Base-by-base conservation (phyloP, 2,888 invertebrate genomes). In the Acronicta leporina region DNA sequence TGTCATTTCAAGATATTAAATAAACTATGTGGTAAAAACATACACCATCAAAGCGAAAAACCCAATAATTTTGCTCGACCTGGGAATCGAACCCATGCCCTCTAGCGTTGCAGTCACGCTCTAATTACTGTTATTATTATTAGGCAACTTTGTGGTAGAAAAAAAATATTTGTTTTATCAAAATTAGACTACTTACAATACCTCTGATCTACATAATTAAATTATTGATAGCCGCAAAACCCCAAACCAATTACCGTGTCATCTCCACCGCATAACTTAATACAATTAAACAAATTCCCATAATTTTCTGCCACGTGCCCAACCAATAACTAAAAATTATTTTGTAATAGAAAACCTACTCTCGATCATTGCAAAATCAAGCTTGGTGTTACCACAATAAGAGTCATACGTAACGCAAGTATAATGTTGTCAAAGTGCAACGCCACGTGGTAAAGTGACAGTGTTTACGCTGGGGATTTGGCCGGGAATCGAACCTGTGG, bases 381-480 rank as follows among this genome's bases (percentile, higher is more conserved):
- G n/a, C 49, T 13, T 20, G 66, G 57, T 38, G 0, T 0, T 0
- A 0, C 5, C 0, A 0, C 0, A 0, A 40, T 45, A 63, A 40
- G 11, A 42, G 25, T 11, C 0, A 10, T 8, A 0, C 0, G 0
- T 27, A 15, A 0, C 42, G 15, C 33, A 13, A 43, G 33, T 10
- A 15, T 41, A 14, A 25, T 9, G 25, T 41, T 30, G 35, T 58
- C 5, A 2, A 41, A 46, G 50, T 66, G n/a, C 15, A 14, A 8
- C 25, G 58, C 48, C 77, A 75, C 77, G 79, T 76, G 77, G 47
- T 58, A n/a, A 47, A 10, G 54, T 68, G 66, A 69, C 69, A 68
- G 62, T 75, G 73, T 71, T 73, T 76, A 63, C 79, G 54, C 77
- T 59, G 61, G 77, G 79, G 77, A 77, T 68, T 63, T 47, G 16